Base-by-base conservation (phyloP, 2,113 vertebrate genomes). In the Xiphias gladius region DNA sequence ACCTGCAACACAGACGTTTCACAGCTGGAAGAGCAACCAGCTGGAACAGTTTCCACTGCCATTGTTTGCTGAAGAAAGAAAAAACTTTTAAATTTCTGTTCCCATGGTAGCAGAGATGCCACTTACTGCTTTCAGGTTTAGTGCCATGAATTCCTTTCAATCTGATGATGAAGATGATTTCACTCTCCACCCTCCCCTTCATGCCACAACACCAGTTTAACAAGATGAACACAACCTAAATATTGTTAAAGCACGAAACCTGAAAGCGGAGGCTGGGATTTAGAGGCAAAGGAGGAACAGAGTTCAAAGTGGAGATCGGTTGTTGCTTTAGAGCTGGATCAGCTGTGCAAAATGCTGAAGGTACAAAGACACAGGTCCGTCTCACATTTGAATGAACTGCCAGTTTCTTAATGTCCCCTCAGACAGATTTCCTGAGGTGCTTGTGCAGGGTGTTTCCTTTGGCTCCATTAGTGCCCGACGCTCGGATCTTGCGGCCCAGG, bases 1-100 rank as follows among this genome's bases (percentile, higher is more conserved):
- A 77, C 81, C 48, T 83, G 80, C 28, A 16, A 52, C 24, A 24
- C 85, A 86, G 82, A 87, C 72, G 59, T n/a, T 48, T 57, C 73
- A 61, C 83, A 88, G 74, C 75, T 86, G 90, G 73, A 63, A 14
- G 48, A 52, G 75, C 39, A 35, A 58, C 54, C 35, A 71, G 30
- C 72, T 62, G 68, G 80, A 82, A 72, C 48, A 14, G 37, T 80
- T 85, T 86, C 67, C 55, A 71, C 17, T 7, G 39, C 6, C 24
- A 43, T 41, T 54, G 61, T 81, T 48, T 54, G 35, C n/a, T 58
- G 30, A 58, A 76, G 1, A 37, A n/a, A 55, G n/a, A 26, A 22
- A 32, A 46, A n/a, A n/a, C 7, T 1, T 7, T 3, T 13, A 20
- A 4, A 10, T 19, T 63, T 62, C 30, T 48, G 43, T 72, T 57